Evolutionary conservation across 1,140 invertebrate genomes (phyloP).

Genomic region (Archivesica marissinica): DNA sequence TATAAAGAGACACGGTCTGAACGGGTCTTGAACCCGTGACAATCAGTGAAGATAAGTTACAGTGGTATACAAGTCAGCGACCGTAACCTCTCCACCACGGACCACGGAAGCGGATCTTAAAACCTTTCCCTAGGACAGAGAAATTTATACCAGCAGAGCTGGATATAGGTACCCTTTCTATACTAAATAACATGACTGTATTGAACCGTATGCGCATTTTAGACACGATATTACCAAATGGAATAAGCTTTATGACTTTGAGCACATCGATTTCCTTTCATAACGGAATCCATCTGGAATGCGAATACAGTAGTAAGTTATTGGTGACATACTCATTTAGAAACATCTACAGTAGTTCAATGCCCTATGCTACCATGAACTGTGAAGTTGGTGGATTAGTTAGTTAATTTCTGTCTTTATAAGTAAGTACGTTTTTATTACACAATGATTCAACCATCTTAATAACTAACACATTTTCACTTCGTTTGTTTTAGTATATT

Average conservation of each 20-base stretch:
- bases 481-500: no score
- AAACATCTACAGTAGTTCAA: neutral
- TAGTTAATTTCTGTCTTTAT: neutral
- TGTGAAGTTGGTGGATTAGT: slow-evolving; percentile 10
- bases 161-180: neutral
- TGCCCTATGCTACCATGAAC: neutral
- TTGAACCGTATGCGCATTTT: neutral
- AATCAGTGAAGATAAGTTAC: neutral
- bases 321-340: neutral
- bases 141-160: neutral
- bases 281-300: neutral
- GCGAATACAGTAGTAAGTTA: neutral
- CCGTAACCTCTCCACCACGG: neutral
- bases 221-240: neutral
- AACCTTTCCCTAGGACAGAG: neutral
- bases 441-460: neutral
- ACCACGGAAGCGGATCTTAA: no score
- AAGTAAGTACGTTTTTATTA: neutral
- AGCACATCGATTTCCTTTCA: slow-evolving; percentile 32
- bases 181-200: neutral
- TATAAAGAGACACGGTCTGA: neutral
- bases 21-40: neutral
- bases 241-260: neutral
- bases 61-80: neutral
- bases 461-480: neutral